Conservation (phyloP, 2,113 vertebrate species). For the Phrynosoma blainvillii region DNA sequence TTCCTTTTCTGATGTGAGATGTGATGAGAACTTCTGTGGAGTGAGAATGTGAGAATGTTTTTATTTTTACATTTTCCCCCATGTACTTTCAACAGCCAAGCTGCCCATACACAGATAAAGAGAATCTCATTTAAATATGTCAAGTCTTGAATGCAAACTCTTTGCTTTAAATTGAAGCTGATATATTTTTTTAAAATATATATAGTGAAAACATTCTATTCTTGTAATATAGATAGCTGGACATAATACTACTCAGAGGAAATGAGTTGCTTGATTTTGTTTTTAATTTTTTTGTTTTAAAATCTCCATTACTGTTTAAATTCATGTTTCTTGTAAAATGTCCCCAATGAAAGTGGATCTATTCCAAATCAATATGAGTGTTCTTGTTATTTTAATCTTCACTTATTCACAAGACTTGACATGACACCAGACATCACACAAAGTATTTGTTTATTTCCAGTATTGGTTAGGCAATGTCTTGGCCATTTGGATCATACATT, state of each 20-base stretch:
- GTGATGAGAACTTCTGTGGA: background rate
- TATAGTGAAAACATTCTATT: conserved; percentile 21
- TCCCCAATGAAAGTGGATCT: conserved; percentile 1
- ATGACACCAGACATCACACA: background rate
- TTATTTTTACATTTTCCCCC: conserved; percentile 9
- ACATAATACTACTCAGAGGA: conserved; percentile 26
- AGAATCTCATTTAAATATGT: conserved; percentile 28
- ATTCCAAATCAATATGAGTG: conserved; percentile 16
- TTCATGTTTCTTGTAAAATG: background rate
- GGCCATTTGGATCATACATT: background rate
- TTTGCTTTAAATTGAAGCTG: conserved; percentile 23
- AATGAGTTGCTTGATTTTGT: conserved; percentile 18
- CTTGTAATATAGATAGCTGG: background rate
- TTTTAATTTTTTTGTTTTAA: background rate
- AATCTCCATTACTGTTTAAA: conserved; percentile 2
- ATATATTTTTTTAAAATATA: background rate
- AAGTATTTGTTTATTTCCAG: background rate
- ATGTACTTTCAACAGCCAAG: conserved; percentile 13
- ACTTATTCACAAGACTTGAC: conserved; percentile 2
- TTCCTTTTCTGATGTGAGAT: background rate
- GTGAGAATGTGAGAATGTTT: conserved; percentile 12
- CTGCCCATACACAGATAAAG: background rate
- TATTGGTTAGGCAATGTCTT: background rate
- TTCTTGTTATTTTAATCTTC: conserved; percentile 10
- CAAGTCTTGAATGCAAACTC: conserved; percentile 10